Base-by-base conservation (phyloP, 2,113 vertebrate genomes). In the Oreochromis spilurus region DNA sequence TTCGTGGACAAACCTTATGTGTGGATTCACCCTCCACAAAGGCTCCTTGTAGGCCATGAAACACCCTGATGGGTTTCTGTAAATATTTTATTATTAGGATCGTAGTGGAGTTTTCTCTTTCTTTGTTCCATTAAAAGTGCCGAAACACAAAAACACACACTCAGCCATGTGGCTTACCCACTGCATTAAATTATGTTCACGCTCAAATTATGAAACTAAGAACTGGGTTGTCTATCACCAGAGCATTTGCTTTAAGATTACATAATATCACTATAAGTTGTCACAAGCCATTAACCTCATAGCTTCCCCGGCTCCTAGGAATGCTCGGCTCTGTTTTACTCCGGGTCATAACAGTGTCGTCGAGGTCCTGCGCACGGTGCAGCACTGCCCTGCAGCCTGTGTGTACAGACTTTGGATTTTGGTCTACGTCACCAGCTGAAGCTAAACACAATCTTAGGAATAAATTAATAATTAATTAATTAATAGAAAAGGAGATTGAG, bases 211-310 rank as follows among this genome's bases (percentile, higher is more conserved):
- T 86, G 88, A 88, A 86, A 89, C 81, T 7, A 58, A 87, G 80
- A 81, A 78, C 36, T 70, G 6, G 2, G 62, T 53, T 38, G 79
- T 88, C 81, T 40, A 9, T 85, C 21, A 54, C 82, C 84, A 38
- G 45, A 77, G 82, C 55, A 12, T 90, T 92, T 83, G 40, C 83
- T 89, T 87, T 87, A 87, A 89, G 85, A 88, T 93, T 94, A 89
- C 92, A 88, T 91, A 94, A 92, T 75, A 83, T 88, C 89, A 92
- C 87, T 92, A 86, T 86, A 91, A 85, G 86, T 91, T 93, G 93
- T 93, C 92, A 90, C 86, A 88, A 81, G 38, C 85, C 62, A 45
- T 94, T 91, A 92, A 90, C 91, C 83, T 95, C 91, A 90, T 54
- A 31, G 86, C 65, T 81, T 92, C 89, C 85, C 53, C 10, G 80